phyloP scores from a whole-genome alignment of 2,797 vertebrate genomes.

The Syncerus caffer region DNA sequence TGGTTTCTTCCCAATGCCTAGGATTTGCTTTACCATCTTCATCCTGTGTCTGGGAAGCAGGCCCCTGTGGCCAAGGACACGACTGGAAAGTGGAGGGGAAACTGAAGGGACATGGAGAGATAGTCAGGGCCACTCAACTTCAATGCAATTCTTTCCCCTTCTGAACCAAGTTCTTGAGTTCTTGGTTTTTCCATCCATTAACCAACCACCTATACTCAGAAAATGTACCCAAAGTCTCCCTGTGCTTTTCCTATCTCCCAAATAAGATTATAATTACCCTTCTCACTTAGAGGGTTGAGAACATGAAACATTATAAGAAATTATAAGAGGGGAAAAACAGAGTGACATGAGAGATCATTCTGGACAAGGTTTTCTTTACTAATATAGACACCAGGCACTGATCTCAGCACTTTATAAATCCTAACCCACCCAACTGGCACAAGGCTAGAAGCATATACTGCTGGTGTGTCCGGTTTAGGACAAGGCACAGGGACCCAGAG shows the following conservation, averaged over 20 bases:
- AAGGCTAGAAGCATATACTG: neutral
- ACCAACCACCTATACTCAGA: neutral
- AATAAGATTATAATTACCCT: neutral
- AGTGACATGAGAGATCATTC: neutral
- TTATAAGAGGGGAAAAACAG: neutral
- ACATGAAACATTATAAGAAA: neutral
- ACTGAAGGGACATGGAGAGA: neutral
- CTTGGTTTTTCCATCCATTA: neutral
- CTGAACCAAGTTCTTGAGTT: neutral
- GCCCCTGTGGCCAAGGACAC: rapidly evolving
- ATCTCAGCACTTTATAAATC: neutral
- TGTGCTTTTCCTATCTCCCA: neutral
- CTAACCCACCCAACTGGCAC: rapidly evolving
- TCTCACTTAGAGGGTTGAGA: neutral
- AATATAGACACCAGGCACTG: neutral
- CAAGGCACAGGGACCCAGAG: neutral
- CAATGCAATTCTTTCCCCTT: neutral
- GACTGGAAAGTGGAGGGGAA: neutral
- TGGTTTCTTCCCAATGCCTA: neutral
- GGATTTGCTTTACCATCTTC: neutral
- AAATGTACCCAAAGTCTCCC: neutral
- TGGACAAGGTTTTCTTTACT: neutral
- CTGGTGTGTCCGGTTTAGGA: rapidly evolving
- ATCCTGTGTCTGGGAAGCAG: neutral
- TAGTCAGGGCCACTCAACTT: neutral